Base-by-base conservation (phyloP, 2,797 vertebrate species). In the Falco columbarius region DNA sequence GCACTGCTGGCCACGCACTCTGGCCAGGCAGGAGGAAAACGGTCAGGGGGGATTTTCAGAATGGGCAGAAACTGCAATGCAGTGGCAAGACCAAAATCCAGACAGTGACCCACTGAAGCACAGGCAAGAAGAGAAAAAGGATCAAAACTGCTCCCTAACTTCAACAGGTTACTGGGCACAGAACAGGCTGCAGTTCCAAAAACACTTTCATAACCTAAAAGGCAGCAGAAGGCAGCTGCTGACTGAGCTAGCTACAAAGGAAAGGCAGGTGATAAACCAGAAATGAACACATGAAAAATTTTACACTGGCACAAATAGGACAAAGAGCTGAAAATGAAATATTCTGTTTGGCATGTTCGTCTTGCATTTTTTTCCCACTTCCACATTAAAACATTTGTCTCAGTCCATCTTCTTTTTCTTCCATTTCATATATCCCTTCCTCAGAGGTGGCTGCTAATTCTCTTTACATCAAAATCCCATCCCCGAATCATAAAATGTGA, bases 1-100 rank as follows among this genome's bases (percentile, higher is more conserved):
- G 61, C 72, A 26, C 2, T 19, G 32, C 20, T 44, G 44, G 30
- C n/a, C 68, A 36, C 2, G 0, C 0, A 4, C 61, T 42, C 54
- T 2, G 10, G 61, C 38, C 61, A 32, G 54, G 29, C n/a, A 7
- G 44, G 23, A 70, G 55, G 13, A 17, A 42, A 30, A 38, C 21
- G 27, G n/a, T 4, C 10, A 14, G 15, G 19, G 15, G 36, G 23
- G 8, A 49, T 26, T 61, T 63, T 54, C 52, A 52, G 44, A 47
- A 18, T 54, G 14, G 42, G 23, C 32, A 49, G 56, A 54, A 70
- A 29, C 44, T 1, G 2, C 36, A 42, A 21, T 0, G 6, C 19
- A 24, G 6, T 1, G 34, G 29, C 32, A 27, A 76, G 34, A 51
- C 32, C 1, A 1, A 59, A 46, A 46, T 19, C 24, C 15, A 14